Base-by-base conservation (phyloP, 2,888 invertebrate species). In the Aphrophora alni region DNA sequence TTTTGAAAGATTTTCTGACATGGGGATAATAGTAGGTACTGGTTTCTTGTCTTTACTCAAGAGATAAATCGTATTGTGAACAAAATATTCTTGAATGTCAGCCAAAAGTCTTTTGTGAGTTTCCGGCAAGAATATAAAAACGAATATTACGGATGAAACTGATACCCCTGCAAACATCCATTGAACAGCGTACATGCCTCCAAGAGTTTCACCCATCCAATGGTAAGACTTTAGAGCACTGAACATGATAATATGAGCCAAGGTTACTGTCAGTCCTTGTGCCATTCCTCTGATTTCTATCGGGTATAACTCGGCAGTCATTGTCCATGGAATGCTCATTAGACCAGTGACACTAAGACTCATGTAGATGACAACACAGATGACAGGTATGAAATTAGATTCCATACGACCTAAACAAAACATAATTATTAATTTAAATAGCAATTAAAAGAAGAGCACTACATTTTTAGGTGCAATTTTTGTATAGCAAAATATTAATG, bases 291-390 rank as follows among this genome's bases (percentile, higher is more conserved):
- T 89, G 70, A 92, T 92, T 83, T 92, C 91, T 1, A 91, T 88
- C 0, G 92, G 92, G 85, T 91, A 92, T 3, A 92, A 86, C 87
- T 92, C 92, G 0, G 92, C 92, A 0, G 91, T 92, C 91, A 92
- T 91, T n/a, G 92, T 92, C 92, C 92, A 92, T 0, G 92, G 92
- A 26, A 92, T 91, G 7, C 91, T 91, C 44, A 92, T 87, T 83
- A 92, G 87, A 0, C 92, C 92, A 69, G 92, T 88, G 90, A 92
- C 92, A 8, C 91, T 91, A 0, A 91, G 89, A 79, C 91, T 89
- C 0, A 92, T 92, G 86, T 91, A 92, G 0, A 91, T 86, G 12
- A 92, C 85, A 0, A 92, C 87, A 79, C 90, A 89, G 0, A 89
- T 82, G 0, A 91, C 89, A 1, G 92, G 84, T 17, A 84, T 80